Evolutionary conservation across 2,797 vertebrate genomes (phyloP).

Genomic region (Merluccius polli): DNA sequence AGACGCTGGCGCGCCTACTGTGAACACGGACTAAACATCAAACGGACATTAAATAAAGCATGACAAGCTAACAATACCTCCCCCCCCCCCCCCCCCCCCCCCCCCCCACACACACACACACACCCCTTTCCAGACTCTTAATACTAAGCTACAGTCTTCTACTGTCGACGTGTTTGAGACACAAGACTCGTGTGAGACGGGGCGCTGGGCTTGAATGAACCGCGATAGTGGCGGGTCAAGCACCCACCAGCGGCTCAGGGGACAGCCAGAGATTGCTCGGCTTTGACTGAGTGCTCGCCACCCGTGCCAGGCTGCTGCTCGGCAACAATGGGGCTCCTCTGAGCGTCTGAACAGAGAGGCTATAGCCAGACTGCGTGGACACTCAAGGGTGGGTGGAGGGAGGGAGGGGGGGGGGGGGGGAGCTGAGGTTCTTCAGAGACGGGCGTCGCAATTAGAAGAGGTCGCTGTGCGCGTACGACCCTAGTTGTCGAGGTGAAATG

Average conservation of each 20-base stretch:
- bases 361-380: slow-evolving; percentile 29
- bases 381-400: not conserved
- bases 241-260: slow-evolving; percentile 21
- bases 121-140: too few relatives aligned
- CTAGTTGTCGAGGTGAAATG: too few relatives aligned
- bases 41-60: not conserved
- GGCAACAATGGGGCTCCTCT: slow-evolving; percentile 63
- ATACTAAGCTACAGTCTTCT: not conserved
- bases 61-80: not conserved
- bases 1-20: too few relatives aligned
- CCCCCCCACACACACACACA: too few relatives aligned
- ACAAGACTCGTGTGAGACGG: slow-evolving; percentile 10
- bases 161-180: too few relatives aligned
- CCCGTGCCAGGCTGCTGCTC: slow-evolving; percentile 53
- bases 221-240: slow-evolving; percentile 39
- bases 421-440: not conserved
- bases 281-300: slow-evolving; percentile 33
- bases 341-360: slow-evolving; percentile 17
- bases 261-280: slow-evolving; percentile 48
- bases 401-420: not conserved
- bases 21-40: not conserved
- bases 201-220: slow-evolving; percentile 37
- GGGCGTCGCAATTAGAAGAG: too few relatives aligned
- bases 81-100: too few relatives aligned
- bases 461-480: too few relatives aligned